Percentiles rank a stretch among this genome's conserved stretches.
Evolutionary conservation across 2,797 vertebrate species (phyloP).

Genomic region (Notoglanidium macrostoma): DNA sequence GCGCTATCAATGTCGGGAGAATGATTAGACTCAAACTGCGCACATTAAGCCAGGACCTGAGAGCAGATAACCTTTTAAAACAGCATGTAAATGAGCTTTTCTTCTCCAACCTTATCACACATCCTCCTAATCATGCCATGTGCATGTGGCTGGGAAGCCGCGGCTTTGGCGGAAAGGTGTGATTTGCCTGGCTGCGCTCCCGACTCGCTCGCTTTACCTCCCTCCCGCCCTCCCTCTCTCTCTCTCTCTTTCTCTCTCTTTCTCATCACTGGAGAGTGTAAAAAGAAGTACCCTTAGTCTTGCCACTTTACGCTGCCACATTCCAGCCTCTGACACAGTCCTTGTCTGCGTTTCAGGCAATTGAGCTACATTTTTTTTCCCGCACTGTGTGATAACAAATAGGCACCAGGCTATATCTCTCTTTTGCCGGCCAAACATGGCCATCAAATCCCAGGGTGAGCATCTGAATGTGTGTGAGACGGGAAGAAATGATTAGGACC

Average conservation of each 20-base stretch:
- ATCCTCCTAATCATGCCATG: conserved; percentile 70
- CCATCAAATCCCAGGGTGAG: conserved; percentile 68
- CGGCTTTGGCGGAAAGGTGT: conserved; percentile 57
- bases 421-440: conserved; percentile 79
- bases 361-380: conserved; percentile 74
- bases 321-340: conserved; percentile 64
- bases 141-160: conserved; percentile 63
- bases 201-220: conserved; percentile 3
- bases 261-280: conserved; percentile 67
- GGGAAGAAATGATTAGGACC: conserved; percentile 72
- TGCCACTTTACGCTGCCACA: conserved; percentile 73
- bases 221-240: conserved; percentile 6
- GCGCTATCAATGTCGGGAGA: conserved; percentile 68
- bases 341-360: conserved; percentile 77
- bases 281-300: conserved; percentile 72
- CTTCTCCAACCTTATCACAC: conserved; percentile 69
- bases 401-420: conserved; percentile 70
- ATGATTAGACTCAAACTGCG: conserved; percentile 69
- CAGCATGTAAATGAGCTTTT: conserved; percentile 75
- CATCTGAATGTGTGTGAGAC: conserved; percentile 31
- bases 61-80: conserved; percentile 77
- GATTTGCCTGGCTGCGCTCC: conserved; percentile 57
- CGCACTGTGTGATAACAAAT: conserved; percentile 77
- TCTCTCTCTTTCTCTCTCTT: conserved; percentile 20
- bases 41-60: conserved; percentile 70